Evolutionary conservation across 2,113 vertebrate genomes (phyloP).

Genomic region (Calidris pugnax): DNA sequence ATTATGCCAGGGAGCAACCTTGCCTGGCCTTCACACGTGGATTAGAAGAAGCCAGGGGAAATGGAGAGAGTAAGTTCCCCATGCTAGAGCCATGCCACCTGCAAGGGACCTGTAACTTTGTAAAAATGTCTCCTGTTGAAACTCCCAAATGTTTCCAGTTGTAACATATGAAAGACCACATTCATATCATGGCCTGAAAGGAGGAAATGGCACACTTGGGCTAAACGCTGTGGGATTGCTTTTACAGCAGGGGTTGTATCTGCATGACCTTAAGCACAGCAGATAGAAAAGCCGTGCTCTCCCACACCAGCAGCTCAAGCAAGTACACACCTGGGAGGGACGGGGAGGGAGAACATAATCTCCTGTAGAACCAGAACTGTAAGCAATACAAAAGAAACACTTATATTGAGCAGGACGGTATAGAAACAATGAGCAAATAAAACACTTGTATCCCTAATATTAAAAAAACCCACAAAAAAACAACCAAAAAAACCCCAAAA

Average conservation of each 20-base stretch:
- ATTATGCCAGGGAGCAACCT: not conserved
- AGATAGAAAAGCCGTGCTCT: not conserved
- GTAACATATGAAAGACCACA: not conserved
- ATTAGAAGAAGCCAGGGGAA: not conserved
- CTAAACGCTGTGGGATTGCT: not conserved
- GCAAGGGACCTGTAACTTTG: not conserved
- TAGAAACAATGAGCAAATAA: not conserved
- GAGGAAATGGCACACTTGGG: slow-evolving; percentile 17
- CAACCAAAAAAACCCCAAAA: not conserved
- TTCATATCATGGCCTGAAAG: not conserved
- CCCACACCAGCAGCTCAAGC: not conserved
- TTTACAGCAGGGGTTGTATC: not conserved
- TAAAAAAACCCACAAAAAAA: not conserved
- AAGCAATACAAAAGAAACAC: not conserved
- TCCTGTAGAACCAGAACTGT: not conserved
- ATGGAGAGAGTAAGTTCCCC: not conserved
- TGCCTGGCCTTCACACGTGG: not conserved
- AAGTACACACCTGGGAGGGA: not conserved
- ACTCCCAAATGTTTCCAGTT: not conserved
- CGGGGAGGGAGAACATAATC: not conserved
- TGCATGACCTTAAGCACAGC: not conserved
- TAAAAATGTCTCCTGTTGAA: not conserved
- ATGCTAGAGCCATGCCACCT: not conserved
- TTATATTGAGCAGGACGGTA: not conserved
- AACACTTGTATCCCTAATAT: not conserved